phyloP scores from a whole-genome alignment of 2,888 invertebrate genomes.

The Augiades crinisus region DNA sequence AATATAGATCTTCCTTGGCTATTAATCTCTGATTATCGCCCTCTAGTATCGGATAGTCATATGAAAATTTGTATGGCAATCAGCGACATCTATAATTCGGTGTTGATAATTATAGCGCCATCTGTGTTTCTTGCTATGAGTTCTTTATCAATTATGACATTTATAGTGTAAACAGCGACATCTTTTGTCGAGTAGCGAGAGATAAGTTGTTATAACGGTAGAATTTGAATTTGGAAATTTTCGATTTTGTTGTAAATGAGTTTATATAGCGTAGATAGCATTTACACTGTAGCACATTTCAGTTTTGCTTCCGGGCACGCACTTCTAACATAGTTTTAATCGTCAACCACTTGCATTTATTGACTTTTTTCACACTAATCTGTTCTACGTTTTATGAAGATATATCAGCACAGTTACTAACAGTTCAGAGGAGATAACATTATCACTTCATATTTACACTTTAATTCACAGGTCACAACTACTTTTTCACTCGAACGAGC shows the following conservation, averaged over 20 bases:
- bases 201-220: neutral
- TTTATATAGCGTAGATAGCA: neutral
- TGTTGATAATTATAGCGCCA: neutral
- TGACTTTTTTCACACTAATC: neutral
- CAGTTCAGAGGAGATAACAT: too few relatives aligned
- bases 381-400: too few relatives aligned
- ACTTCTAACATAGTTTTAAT: neutral
- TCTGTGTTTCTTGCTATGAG: neutral
- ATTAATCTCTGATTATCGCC: neutral
- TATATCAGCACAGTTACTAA: too few relatives aligned
- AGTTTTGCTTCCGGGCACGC: neutral
- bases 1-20: neutral
- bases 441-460: too few relatives aligned
- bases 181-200: neutral
- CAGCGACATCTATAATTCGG: neutral
- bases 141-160: neutral
- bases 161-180: neutral
- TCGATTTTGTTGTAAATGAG: neutral
- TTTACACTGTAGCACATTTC: neutral
- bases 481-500: too few relatives aligned
- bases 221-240: neutral
- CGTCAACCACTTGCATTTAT: neutral
- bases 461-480: too few relatives aligned
- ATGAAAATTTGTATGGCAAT: neutral
- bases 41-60: neutral